Percentiles rank a stretch among this genome's conserved stretches.
phyloP scores from a whole-genome alignment of 2,113 vertebrate genomes.

The Actinemys pallida region DNA sequence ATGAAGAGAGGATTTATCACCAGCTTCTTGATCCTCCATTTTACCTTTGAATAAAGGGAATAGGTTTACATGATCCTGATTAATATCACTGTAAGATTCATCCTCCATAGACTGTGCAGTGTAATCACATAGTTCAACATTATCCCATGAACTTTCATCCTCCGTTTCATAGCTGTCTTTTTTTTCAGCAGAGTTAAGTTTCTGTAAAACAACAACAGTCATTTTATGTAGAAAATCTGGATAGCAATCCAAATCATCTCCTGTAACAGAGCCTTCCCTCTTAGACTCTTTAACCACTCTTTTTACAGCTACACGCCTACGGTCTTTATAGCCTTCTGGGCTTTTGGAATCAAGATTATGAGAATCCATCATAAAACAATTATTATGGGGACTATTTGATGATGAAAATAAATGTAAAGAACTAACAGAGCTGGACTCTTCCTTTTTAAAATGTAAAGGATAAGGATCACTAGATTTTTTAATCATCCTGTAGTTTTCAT shows the following conservation, averaged over 20 bases:
- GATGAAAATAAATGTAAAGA: slow-evolving; percentile 81
- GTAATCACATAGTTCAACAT: slow-evolving; percentile 84
- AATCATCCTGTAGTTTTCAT: slow-evolving; percentile 78
- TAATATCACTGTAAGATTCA: slow-evolving; percentile 81
- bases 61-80: slow-evolving; percentile 82
- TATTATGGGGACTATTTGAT: slow-evolving; percentile 81
- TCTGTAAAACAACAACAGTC: slow-evolving; percentile 87
- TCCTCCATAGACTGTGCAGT: slow-evolving; percentile 84
- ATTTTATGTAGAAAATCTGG: slow-evolving; percentile 88
- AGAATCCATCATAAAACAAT: slow-evolving; percentile 82
- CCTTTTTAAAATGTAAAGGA: slow-evolving; percentile 85
- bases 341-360: slow-evolving; percentile 76
- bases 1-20: slow-evolving; percentile 80
- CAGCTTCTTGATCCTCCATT: slow-evolving; percentile 79
- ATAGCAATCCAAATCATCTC: slow-evolving; percentile 86
- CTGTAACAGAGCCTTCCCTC: slow-evolving; percentile 78
- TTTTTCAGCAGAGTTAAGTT: slow-evolving; percentile 86
- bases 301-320: slow-evolving; percentile 79
- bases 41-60: slow-evolving; percentile 86
- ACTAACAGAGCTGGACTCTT: slow-evolving; percentile 77
- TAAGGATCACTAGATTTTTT: slow-evolving; percentile 82
- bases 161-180: slow-evolving; percentile 87
- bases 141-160: slow-evolving; percentile 86
- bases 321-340: slow-evolving; percentile 79
- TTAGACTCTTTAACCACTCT: slow-evolving; percentile 79